These are phyloP conservation scores for Oeneis ivallda DNA, from an alignment of 2,888 invertebrate genomes.

Conservation along the genomic window DNA sequence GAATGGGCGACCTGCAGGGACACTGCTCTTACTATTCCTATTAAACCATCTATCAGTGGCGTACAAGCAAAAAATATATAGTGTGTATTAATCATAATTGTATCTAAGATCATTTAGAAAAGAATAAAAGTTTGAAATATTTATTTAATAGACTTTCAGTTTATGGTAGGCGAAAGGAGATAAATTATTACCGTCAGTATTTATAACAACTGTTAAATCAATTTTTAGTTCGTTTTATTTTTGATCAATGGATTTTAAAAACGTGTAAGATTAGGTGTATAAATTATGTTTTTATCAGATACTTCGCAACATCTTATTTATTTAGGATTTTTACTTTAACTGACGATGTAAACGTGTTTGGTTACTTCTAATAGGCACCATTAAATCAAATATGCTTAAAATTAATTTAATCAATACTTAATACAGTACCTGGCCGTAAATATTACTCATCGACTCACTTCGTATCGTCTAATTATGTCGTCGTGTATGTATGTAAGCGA, in stretches of 20 bases:
- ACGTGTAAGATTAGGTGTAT: too few relatives aligned
- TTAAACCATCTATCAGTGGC: neutral
- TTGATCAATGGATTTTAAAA: neutral
- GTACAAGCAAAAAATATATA: neutral
- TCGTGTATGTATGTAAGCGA: too few relatives aligned
- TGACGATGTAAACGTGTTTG: neutral
- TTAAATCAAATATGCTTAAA: neutral
- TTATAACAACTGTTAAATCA: neutral
- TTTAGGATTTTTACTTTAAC: neutral
- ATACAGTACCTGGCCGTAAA: too few relatives aligned
- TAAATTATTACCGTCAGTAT: slow-evolving; percentile 7
- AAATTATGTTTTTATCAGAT: too few relatives aligned
- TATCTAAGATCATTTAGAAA: neutral
- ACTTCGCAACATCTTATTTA: neutral
- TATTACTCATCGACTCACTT: too few relatives aligned
- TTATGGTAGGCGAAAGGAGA: neutral
- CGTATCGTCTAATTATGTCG: too few relatives aligned
- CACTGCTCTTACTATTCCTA: neutral
- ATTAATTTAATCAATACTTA: neutral
- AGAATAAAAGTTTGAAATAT: neutral
- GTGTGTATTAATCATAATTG: neutral
- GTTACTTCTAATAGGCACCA: neutral
- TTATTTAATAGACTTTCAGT: neutral
- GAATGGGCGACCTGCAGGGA: neutral
- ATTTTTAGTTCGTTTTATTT: neutral